A percentile compares a stretch with the other conserved stretches of the same genome.
Evolutionary conservation across 2,113 vertebrate species (phyloP).

Genomic region (Oenanthe melanoleuca): DNA sequence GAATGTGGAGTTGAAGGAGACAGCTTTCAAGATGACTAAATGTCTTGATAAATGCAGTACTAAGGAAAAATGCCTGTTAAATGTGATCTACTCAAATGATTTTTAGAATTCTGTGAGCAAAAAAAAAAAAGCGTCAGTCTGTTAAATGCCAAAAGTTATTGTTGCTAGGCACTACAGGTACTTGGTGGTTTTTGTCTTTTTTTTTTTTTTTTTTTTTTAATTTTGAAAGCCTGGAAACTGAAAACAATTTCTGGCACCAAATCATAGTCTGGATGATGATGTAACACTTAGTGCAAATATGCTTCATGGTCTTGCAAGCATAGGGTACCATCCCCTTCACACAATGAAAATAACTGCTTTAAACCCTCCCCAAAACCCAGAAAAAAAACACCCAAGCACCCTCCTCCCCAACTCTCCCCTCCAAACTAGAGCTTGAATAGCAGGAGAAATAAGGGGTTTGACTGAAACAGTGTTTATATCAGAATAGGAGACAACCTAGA

Average conservation of each 20-base stretch:
- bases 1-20: not conserved
- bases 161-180: constrained; percentile 17
- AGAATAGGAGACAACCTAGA: not conserved
- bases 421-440: not conserved
- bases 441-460: not conserved
- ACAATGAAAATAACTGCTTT: not conserved
- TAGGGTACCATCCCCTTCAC: not conserved
- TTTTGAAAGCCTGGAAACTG: not conserved
- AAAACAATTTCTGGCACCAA: not conserved
- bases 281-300: not conserved
- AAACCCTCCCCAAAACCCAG: not conserved
- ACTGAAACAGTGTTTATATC: not conserved
- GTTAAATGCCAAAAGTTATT: not conserved
- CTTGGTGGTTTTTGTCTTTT: not conserved
- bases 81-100: not conserved
- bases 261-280: not conserved
- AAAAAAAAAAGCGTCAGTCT: not conserved
- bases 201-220: too few species aligned
- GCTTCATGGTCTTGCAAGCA: not conserved
- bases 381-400: not conserved
- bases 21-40: not conserved
- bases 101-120: not conserved
- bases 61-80: not conserved
- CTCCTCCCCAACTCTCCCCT: not conserved
- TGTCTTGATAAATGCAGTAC: not conserved